A percentile compares a stretch with the other conserved stretches of the same genome.
phyloP scores from a whole-genome alignment of 2,113 vertebrate species.

The Leptodactylus fuscus region DNA sequence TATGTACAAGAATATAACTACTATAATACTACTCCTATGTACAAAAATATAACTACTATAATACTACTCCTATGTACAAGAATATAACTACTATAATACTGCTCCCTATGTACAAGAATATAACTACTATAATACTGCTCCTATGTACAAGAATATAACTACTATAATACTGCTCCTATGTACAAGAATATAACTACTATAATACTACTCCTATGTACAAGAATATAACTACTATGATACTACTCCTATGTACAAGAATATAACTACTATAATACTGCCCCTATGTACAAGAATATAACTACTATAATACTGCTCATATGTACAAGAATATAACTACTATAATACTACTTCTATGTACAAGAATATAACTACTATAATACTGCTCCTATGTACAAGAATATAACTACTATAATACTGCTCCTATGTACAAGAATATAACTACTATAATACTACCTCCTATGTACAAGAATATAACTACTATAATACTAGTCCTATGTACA shows the following conservation, averaged over 20 bases:
- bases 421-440: background rate
- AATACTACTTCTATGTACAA: background rate
- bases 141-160: background rate
- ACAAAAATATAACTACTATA: background rate
- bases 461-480: constrained; percentile 16
- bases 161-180: background rate
- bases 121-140: constrained; percentile 13
- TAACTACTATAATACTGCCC: too few species aligned
- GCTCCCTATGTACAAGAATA: background rate
- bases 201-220: background rate
- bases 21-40: background rate
- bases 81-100: constrained; percentile 16
- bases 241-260: too few species aligned
- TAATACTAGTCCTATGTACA: background rate
- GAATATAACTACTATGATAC: too few species aligned
- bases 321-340: constrained; percentile 12
- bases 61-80: background rate
- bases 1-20: background rate
- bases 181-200: constrained; percentile 9
- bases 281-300: constrained; percentile 16
- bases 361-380: constrained; percentile 12
- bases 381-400: constrained; percentile 3
- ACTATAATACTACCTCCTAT: background rate
- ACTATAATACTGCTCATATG: constrained; percentile 4
- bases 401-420: background rate